phyloP scores from a whole-genome alignment of 2,888 invertebrate genomes.

The Sympetrum striolatum region DNA sequence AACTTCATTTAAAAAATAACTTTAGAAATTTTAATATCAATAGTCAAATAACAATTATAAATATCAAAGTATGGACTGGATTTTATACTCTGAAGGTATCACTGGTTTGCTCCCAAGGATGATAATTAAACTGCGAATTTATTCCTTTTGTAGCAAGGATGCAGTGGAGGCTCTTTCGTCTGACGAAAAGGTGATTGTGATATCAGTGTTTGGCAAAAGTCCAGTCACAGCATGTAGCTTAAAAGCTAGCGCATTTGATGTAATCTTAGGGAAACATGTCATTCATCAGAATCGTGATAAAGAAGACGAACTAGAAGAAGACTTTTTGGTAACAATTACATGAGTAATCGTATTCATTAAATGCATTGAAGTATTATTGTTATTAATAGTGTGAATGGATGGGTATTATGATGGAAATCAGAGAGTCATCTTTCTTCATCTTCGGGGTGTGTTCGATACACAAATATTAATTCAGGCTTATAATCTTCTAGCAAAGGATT shows the following conservation, averaged over 20 bases:
- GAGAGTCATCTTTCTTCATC: slow-evolving; percentile 65
- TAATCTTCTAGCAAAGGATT: slow-evolving; percentile 59
- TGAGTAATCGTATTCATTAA: not conserved
- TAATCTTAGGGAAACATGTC: slow-evolving; percentile 58
- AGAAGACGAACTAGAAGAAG: slow-evolving; percentile 55
- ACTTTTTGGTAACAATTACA: slow-evolving; percentile 55
- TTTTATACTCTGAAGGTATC: not conserved
- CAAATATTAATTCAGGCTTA: slow-evolving; percentile 62
- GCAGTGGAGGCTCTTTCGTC: not conserved
- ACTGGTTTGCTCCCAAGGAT: not conserved
- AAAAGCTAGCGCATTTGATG: slow-evolving; percentile 69
- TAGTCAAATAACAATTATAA: no score
- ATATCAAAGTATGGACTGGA: not conserved
- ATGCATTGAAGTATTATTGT: slow-evolving; percentile 10
- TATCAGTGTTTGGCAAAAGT: slow-evolving; percentile 77
- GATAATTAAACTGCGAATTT: not conserved
- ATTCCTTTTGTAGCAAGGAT: not conserved
- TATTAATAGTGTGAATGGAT: slow-evolving; percentile 58
- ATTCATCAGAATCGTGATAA: slow-evolving; percentile 54
- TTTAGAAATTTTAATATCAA: not conserved
- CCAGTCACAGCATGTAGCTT: slow-evolving; percentile 68
- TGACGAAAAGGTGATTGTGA: slow-evolving; percentile 68
- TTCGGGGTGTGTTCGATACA: slow-evolving; percentile 65
- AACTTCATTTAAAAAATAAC: no score
- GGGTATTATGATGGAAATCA: slow-evolving; percentile 64